A percentile compares a stretch with the other conserved stretches of the same genome.
Evolutionary conservation across 2,888 invertebrate species (phyloP).

Genomic region (Malthinus flaveolus): DNA sequence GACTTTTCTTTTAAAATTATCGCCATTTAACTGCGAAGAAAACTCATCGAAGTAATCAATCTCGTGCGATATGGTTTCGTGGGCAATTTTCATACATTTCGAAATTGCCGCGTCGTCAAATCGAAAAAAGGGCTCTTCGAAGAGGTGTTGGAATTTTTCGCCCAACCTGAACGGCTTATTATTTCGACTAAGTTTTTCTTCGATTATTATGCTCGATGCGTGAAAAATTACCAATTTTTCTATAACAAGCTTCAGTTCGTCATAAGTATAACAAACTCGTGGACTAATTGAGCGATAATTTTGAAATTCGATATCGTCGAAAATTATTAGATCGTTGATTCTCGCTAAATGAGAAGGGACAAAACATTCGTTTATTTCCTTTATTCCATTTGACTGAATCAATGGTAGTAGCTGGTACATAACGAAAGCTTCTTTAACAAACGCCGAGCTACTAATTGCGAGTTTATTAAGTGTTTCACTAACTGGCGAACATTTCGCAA

Average conservation of each 20-base stretch:
- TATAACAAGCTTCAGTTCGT: conserved; percentile 41
- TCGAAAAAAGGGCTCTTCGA: conserved; percentile 42
- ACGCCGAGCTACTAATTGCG: conserved; percentile 32
- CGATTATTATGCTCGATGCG: conserved; percentile 50
- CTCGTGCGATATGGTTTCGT: not conserved
- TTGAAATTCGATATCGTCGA: not conserved
- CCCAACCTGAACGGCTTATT: conserved; percentile 34
- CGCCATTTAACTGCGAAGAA: not conserved
- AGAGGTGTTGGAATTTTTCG: conserved; percentile 40
- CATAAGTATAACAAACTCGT: conserved; percentile 12
- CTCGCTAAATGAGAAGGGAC: not conserved
- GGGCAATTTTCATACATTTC: not conserved
- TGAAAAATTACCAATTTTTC: conserved; percentile 48
- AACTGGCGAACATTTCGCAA: conserved; percentile 39
- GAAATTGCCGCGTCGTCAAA: not conserved
- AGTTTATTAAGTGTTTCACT: conserved; percentile 27
- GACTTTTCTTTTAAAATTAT: conserved; percentile 10
- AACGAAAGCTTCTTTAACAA: conserved; percentile 39
- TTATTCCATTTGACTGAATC: not conserved
- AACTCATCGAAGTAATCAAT: not conserved
- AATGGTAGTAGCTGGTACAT: not conserved
- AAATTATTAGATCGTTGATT: not conserved
- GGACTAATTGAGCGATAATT: not conserved
- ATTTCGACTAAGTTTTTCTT: conserved; percentile 34
- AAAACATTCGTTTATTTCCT: not conserved